Percentiles rank a stretch among this genome's conserved stretches.
phyloP scores from a whole-genome alignment of 2,797 vertebrate genomes.

The Gallinago solitaria region DNA sequence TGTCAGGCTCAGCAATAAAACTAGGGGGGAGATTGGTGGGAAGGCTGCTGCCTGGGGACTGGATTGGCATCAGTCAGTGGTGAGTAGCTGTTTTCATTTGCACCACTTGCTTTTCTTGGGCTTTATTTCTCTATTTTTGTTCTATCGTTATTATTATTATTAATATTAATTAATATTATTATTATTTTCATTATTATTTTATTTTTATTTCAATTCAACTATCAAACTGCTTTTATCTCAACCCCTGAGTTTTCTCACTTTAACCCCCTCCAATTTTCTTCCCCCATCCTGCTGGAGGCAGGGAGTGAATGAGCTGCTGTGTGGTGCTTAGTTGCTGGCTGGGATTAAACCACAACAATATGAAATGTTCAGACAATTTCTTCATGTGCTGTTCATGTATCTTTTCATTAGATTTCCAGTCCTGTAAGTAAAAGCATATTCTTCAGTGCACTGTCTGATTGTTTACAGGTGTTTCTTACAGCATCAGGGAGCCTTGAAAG shows the following conservation, averaged over 20 bases:
- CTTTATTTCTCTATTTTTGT: background rate
- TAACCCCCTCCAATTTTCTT: background rate
- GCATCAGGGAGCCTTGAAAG: background rate
- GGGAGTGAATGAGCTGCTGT: accelerated
- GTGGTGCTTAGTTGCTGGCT: background rate
- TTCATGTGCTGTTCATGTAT: accelerated
- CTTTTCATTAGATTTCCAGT: background rate
- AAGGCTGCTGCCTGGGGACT: background rate
- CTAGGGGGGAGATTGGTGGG: background rate
- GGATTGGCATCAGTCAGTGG: accelerated
- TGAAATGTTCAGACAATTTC: background rate
- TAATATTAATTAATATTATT: background rate
- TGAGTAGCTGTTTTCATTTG: background rate
- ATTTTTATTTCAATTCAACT: background rate
- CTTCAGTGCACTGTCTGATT: background rate
- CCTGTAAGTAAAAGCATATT: background rate
- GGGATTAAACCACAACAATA: background rate
- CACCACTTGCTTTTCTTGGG: background rate
- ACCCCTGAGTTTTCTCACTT: background rate
- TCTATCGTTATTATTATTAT: background rate
- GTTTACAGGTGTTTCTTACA: background rate
- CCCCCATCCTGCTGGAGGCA: accelerated
- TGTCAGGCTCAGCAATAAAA: background rate
- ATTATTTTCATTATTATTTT: background rate
- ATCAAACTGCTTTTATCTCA: background rate